Evolutionary conservation across 2,113 vertebrate species (phyloP).

Genomic region (Cololabis saira): DNA sequence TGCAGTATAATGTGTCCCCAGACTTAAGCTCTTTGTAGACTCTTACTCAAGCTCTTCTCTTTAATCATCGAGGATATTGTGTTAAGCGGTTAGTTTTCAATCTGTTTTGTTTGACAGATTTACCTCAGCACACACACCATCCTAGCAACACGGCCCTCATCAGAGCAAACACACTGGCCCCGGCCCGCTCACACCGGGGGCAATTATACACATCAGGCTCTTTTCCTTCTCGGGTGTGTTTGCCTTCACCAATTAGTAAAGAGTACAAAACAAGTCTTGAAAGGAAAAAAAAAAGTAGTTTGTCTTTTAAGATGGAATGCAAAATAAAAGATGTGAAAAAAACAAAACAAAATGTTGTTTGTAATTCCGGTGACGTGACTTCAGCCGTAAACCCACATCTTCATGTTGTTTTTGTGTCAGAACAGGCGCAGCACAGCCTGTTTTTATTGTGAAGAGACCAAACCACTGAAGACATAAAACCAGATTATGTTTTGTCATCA

Average conservation of each 20-base stretch:
- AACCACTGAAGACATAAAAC: too few species aligned
- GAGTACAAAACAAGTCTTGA: constrained; percentile 9
- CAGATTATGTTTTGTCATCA: too few species aligned
- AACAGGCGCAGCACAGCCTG: not conserved
- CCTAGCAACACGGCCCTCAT: constrained; percentile 49
- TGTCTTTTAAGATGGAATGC: constrained; percentile 2
- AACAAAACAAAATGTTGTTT: too few species aligned
- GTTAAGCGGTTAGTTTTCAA: constrained; percentile 7
- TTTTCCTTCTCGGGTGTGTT: constrained; percentile 61
- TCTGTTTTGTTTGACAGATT: constrained; percentile 24
- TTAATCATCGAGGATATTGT: not conserved
- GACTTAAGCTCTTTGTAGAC: not conserved
- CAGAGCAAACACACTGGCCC: constrained; percentile 48
- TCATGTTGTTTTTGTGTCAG: not conserved
- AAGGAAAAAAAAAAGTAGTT: constrained; percentile 5
- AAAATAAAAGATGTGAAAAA: constrained; percentile 13
- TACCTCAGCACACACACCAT: constrained; percentile 27
- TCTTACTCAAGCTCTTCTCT: not conserved
- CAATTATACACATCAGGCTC: constrained; percentile 50
- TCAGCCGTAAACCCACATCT: too few species aligned
- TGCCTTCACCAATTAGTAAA: constrained; percentile 51
- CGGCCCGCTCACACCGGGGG: constrained; percentile 22
- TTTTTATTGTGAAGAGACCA: too few species aligned
- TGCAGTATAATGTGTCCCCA: constrained; percentile 1
- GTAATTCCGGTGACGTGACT: too few species aligned